Evolutionary conservation across 2,797 vertebrate genomes (phyloP).

Genomic region (Anisognathus igniventris): DNA sequence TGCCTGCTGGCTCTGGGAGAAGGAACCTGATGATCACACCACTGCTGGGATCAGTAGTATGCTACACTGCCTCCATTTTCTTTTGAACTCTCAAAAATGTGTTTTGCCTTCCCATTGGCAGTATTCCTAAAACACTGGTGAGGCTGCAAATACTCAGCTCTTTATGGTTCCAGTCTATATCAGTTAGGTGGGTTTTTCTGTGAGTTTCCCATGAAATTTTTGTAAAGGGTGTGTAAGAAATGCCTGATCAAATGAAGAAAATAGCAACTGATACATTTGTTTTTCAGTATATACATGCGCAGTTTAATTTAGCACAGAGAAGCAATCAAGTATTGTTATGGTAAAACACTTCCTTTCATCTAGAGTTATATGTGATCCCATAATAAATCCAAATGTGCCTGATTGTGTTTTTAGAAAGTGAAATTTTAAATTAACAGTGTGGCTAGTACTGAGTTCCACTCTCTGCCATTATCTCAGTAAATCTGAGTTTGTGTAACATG

Average conservation of each 20-base stretch:
- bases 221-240: slow-evolving; percentile 36
- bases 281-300: neutral
- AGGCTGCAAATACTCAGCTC: neutral
- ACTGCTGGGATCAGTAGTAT: neutral
- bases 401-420: neutral
- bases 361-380: neutral
- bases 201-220: slow-evolving; percentile 38
- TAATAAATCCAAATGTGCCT: slow-evolving; percentile 8
- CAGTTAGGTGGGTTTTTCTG: slow-evolving; percentile 7
- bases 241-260: slow-evolving; percentile 30
- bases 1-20: neutral
- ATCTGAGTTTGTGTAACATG: neutral
- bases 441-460: neutral
- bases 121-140: neutral
- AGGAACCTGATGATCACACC: neutral
- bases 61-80: neutral
- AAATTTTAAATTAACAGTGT: slow-evolving; percentile 26
- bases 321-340: neutral
- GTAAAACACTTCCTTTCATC: slow-evolving; percentile 22
- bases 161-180: neutral
- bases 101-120: neutral
- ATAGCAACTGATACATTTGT: neutral
- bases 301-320: slow-evolving; percentile 36
- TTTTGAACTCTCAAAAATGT: neutral
- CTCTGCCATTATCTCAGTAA: neutral